Conservation (phyloP, 2,888 invertebrate species). For the Sicus ferrugineus region DNA sequence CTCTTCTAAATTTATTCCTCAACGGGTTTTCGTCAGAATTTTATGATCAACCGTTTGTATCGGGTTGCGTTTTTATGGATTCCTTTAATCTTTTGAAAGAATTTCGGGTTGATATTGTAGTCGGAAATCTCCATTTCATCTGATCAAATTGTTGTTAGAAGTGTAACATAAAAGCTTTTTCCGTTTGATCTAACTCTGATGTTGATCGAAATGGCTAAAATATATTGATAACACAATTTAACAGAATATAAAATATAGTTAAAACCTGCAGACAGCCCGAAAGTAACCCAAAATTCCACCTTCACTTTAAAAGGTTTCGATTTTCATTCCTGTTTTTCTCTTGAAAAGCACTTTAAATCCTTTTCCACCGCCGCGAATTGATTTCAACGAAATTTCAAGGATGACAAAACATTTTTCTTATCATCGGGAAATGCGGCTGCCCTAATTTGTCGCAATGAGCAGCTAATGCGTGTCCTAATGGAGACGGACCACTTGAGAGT, state of each 20-base stretch:
- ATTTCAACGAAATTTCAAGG: conserved; percentile 13
- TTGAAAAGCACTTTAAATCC: conserved; percentile 17
- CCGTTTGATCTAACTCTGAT: too few species aligned
- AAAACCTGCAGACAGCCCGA: too few species aligned
- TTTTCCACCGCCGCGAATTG: conserved; percentile 9
- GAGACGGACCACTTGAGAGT: conserved; percentile 22
- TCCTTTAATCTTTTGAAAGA: conserved; percentile 5
- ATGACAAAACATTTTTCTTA: conserved; percentile 29
- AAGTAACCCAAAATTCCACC: too few species aligned
- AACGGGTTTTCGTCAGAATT: neutral
- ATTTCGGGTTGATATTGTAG: too few species aligned
- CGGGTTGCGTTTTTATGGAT: conserved; percentile 2
- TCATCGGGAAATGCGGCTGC: neutral
- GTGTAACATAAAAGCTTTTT: too few species aligned
- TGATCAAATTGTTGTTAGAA: too few species aligned
- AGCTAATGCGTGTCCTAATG: conserved; percentile 28
- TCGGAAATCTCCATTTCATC: too few species aligned
- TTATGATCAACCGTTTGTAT: neutral
- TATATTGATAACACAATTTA: too few species aligned
- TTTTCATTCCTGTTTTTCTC: too few species aligned
- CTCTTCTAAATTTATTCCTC: neutral
- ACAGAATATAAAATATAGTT: too few species aligned
- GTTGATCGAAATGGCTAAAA: too few species aligned
- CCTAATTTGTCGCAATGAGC: conserved; percentile 27
- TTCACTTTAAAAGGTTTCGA: too few species aligned